A percentile compares a stretch with the other conserved stretches of the same genome.
These are phyloP conservation scores for Slavum lentiscoides DNA, from an alignment of 2,888 invertebrate genomes.

Conservation along the genomic window DNA sequence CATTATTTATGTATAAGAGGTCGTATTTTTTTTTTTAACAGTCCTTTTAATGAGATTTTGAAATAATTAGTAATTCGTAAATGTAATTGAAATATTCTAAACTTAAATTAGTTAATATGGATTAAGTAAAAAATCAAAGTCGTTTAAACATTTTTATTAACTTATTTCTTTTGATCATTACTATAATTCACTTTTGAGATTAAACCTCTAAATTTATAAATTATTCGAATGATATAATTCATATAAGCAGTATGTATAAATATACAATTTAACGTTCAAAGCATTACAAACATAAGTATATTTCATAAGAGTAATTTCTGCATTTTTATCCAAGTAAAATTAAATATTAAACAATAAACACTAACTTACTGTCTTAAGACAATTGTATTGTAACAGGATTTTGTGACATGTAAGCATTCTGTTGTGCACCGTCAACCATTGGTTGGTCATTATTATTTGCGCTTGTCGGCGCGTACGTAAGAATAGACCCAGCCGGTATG, in stretches of 20 bases:
- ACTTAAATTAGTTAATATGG: background rate
- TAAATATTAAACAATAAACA: background rate
- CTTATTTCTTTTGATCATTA: conserved; percentile 4
- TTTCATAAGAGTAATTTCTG: too few relatives aligned
- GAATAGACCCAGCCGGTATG: conserved; percentile 35
- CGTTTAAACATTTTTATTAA: background rate
- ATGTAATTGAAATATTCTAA: conserved; percentile 1
- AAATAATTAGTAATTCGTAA: conserved; percentile 34
- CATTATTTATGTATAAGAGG: background rate
- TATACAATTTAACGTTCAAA: background rate
- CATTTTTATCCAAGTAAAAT: background rate
- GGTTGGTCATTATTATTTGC: conserved; percentile 38
- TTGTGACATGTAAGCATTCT: conserved; percentile 32
- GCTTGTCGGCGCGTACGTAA: conserved; percentile 23
- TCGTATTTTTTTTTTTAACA: background rate
- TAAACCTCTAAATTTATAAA: background rate
- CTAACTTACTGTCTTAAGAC: conserved; percentile 15
- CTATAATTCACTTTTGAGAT: background rate
- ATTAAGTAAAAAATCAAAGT: background rate
- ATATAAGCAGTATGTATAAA: background rate
- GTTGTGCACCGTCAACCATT: conserved; percentile 23
- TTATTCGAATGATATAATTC: background rate
- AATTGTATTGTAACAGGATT: conserved; percentile 44
- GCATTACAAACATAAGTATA: background rate
- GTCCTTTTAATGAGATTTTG: background rate